Evolutionary conservation across 2,797 vertebrate genomes (phyloP).

Genomic region (Jordanella pulchra): DNA sequence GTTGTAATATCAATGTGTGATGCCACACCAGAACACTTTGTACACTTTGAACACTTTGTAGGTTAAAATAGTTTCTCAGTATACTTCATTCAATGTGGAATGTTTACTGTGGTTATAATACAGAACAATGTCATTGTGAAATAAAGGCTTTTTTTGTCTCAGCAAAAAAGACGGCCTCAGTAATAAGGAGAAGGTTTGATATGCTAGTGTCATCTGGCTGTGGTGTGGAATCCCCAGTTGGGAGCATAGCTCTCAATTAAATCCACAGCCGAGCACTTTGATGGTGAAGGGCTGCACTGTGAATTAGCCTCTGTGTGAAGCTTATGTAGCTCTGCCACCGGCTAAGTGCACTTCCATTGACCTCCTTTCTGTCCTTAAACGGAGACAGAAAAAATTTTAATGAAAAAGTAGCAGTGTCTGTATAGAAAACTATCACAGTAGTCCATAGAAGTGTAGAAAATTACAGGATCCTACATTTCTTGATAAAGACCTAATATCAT

Average conservation of each 20-base stretch:
- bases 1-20: neutral
- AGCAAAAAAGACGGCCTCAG: slow-evolving; percentile 47
- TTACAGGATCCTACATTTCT: slow-evolving; percentile 13
- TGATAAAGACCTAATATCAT: slow-evolving; percentile 21
- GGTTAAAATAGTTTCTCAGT: slow-evolving; percentile 29
- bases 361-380: slow-evolving; percentile 58
- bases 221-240: slow-evolving; percentile 59
- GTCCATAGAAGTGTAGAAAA: slow-evolving; percentile 19
- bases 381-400: slow-evolving; percentile 44
- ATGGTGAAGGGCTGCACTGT: slow-evolving; percentile 60
- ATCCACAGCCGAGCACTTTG: slow-evolving; percentile 68
- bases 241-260: slow-evolving; percentile 74
- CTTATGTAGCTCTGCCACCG: slow-evolving; percentile 59
- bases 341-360: slow-evolving; percentile 68
- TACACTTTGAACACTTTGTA: slow-evolving; percentile 3
- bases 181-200: slow-evolving; percentile 63
- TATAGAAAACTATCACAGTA: slow-evolving; percentile 12
- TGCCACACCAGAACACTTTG: slow-evolving; percentile 2
- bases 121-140: slow-evolving; percentile 44
- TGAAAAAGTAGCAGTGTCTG: slow-evolving; percentile 46
- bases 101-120: slow-evolving; percentile 46
- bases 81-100: slow-evolving; percentile 32
- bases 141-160: slow-evolving; percentile 56
- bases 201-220: slow-evolving; percentile 64
- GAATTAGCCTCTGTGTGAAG: slow-evolving; percentile 66